Percentiles rank a stretch among this genome's conserved stretches.
phyloP scores from a whole-genome alignment of 2,113 vertebrate species.

The Periophthalmodon schlosseri region DNA sequence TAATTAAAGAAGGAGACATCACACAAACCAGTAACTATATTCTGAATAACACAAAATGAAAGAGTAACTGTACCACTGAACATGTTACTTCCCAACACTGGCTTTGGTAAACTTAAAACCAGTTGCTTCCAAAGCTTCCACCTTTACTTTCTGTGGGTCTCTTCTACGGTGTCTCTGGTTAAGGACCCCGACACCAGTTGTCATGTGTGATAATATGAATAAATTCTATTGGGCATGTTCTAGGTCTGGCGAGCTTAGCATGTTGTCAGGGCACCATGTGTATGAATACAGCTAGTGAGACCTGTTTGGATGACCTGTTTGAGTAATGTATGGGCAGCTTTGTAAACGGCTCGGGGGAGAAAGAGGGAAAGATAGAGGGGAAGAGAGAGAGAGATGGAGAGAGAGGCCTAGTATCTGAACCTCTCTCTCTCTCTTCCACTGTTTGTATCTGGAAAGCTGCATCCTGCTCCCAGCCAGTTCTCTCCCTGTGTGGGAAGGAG shows the following conservation, averaged over 20 bases:
- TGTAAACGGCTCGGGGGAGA: constrained; percentile 50
- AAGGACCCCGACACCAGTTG: constrained; percentile 27
- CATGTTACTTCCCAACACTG: no score
- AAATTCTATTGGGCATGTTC: constrained; percentile 42
- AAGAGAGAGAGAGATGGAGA: background rate
- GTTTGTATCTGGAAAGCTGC: constrained; percentile 69
- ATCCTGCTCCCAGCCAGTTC: constrained; percentile 66
- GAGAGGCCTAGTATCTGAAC: constrained; percentile 53
- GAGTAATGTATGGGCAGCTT: constrained; percentile 71
- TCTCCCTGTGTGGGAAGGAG: constrained; percentile 73
- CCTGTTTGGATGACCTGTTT: constrained; percentile 74
- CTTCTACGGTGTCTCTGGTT: constrained; percentile 14
- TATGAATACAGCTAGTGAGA: constrained; percentile 62
- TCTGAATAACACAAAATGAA: no score
- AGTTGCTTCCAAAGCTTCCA: background rate
- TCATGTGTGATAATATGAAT: constrained; percentile 62
- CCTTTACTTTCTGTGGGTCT: background rate
- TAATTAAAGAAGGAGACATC: no score
- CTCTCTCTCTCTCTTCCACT: constrained; percentile 64
- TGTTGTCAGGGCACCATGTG: constrained; percentile 39
- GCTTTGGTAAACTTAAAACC: background rate
- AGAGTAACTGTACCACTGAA: no score
- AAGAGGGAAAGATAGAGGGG: background rate
- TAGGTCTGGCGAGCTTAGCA: constrained; percentile 12
- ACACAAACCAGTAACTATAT: no score